Percentiles rank a stretch among this genome's conserved stretches.
These are phyloP conservation scores for Acomys russatus DNA, from an alignment of 2,797 vertebrate genomes.

Conservation along the genomic window DNA sequence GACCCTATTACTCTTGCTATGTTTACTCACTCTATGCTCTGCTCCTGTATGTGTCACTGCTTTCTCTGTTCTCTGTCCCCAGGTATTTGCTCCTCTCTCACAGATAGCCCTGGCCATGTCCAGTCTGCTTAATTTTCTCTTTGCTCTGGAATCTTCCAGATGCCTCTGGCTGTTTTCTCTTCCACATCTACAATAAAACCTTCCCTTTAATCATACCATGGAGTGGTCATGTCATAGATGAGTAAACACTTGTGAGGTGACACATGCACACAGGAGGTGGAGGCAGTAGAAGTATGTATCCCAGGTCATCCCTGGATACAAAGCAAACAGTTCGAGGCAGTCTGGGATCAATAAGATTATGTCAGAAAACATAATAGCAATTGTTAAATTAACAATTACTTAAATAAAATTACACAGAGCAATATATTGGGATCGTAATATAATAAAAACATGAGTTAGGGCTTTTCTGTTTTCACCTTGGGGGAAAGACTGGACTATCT, in stretches of 20 bases:
- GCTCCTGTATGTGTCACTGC: too few relatives aligned
- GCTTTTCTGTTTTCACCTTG: neutral
- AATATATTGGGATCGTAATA: neutral
- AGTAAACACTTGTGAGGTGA: neutral
- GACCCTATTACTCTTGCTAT: too few relatives aligned
- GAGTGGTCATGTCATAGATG: too few relatives aligned
- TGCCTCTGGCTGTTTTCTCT: neutral
- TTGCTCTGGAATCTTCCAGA: neutral
- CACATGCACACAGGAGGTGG: too few relatives aligned
- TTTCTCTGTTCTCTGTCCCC: too few relatives aligned
- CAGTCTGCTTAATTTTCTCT: neutral
- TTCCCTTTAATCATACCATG: neutral
- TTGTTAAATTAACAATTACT: neutral
- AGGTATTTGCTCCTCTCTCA: too few relatives aligned
- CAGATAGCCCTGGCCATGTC: neutral
- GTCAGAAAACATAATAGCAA: neutral
- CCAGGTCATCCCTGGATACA: neutral
- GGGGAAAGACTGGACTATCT: neutral
- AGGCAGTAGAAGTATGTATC: neutral
- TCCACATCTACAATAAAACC: neutral
- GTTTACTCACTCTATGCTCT: fast-evolving
- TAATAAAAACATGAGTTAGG: neutral
- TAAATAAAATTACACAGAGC: neutral
- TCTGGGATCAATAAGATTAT: neutral
- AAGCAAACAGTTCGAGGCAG: neutral